A percentile compares a stretch with the other conserved stretches of the same genome.
These are phyloP conservation scores for Drosophila borborema DNA, from an alignment of 2,888 invertebrate species.

Conservation along the genomic window DNA sequence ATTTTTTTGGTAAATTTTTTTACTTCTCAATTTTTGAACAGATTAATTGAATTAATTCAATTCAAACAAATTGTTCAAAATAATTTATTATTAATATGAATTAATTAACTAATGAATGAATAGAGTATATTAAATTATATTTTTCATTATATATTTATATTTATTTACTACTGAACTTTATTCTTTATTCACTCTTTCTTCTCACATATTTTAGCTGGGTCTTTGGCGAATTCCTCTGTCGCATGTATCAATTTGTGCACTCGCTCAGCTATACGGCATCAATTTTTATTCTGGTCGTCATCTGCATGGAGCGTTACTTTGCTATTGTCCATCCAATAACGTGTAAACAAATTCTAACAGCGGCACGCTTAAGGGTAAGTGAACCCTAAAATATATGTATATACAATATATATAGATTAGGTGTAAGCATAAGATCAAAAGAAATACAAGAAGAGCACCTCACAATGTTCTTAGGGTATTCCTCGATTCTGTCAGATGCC, in stretches of 20 bases:
- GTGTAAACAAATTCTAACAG: conserved; percentile 93
- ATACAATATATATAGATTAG: neutral
- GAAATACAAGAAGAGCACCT: neutral
- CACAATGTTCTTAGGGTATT: too few relatives aligned
- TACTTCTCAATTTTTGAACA: too few relatives aligned
- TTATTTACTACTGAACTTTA: neutral
- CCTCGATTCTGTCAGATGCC: too few relatives aligned
- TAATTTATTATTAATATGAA: neutral
- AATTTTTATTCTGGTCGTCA: conserved; percentile 94
- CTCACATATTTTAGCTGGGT: conserved; percentile 88
- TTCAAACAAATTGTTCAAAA: too few relatives aligned
- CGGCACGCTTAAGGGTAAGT: conserved; percentile 90
- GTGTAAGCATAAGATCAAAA: neutral
- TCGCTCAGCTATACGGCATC: conserved; percentile 96
- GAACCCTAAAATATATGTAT: too few relatives aligned
- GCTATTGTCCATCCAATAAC: conserved; percentile 94
- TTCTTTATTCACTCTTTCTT: conserved; percentile 49
- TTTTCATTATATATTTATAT: too few relatives aligned
- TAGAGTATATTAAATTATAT: too few relatives aligned
- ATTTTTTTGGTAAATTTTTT: too few relatives aligned
- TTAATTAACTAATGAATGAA: too few relatives aligned
- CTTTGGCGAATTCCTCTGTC: conserved; percentile 93
- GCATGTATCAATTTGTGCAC: conserved; percentile 95
- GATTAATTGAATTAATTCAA: too few relatives aligned
- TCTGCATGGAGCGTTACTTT: conserved; percentile 94